Evolutionary conservation across 2,113 vertebrate genomes (phyloP), one percentile per base, ranked within the genome.

Genomic region (Protobothrops mucrosquamatus): DNA sequence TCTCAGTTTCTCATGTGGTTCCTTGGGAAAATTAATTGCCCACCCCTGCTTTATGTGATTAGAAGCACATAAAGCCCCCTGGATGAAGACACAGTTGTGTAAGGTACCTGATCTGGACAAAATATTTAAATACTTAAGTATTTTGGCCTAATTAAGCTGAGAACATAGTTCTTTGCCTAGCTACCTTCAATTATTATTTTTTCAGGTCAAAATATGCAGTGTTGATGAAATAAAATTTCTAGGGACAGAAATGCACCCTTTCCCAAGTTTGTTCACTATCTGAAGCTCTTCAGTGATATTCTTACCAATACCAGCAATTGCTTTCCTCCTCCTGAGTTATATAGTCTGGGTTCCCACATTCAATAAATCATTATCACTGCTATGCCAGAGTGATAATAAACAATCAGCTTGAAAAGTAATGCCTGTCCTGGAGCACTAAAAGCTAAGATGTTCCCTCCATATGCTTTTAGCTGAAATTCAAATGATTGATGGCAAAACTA

Each of bases 391-490:
- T 81, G 34, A 81, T 81, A 81, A 81, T 91, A 34, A 81, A 81
- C 3, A 29, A 85, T 48, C 43, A 69, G 56, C n/a, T 46, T 61
- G 11, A 11, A 64, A 43, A 46, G 23, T n/a, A 3, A 90, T 10
- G 14, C 54, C 64, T 81, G n/a, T n/a, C 64, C 24, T 15, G 22
- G 51, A 54, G 7, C 11, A 6, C 64, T 48, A 91, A 34, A 81
- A 10, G 46, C 10, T 57, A 93, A 85, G 55, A 88, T 51, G 48
- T 94, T 96, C 74, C 34, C 81, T 89, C 51, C 93, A 92, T 22
- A 59, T 52, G 54, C 51, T 94, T 74, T 91, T 87, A 46, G n/a
- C 74, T 92, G 94, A 91, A 51, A 88, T 64, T 87, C 48, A 92
- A 94, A 91, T 23, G 39, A 86, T 69, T 69, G 89, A 1, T 91